phyloP scores from a whole-genome alignment of 2,113 vertebrate genomes.

The Pelusios castaneus region DNA sequence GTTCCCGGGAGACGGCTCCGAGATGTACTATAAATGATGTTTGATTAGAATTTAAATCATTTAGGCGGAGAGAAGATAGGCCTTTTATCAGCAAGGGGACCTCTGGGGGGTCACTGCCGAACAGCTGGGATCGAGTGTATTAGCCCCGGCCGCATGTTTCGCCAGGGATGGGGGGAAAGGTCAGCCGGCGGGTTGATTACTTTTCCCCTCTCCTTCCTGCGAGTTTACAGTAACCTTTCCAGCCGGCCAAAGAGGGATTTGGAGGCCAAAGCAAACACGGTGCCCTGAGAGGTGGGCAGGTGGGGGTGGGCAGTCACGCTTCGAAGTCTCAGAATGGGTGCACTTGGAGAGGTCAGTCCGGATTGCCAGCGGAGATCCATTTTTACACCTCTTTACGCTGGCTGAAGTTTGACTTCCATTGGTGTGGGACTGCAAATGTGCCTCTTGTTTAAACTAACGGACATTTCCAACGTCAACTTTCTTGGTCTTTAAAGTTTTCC shows the following conservation, averaged over 20 bases:
- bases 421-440: neutral
- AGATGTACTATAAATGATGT: constrained; percentile 97
- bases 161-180: neutral
- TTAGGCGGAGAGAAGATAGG: constrained; percentile 90
- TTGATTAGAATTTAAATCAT: constrained; percentile 99
- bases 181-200: constrained; percentile 32
- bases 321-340: neutral
- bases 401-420: neutral
- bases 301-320: accelerated
- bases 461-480: neutral
- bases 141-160: constrained; percentile 4
- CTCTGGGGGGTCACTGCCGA: constrained; percentile 64
- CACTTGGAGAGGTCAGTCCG: neutral
- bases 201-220: constrained; percentile 54
- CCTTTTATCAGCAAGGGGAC: constrained; percentile 84
- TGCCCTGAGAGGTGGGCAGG: neutral
- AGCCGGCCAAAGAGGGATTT: neutral
- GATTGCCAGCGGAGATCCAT: neutral
- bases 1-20: constrained; percentile 87
- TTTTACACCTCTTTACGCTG: accelerated
- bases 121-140: constrained; percentile 38
- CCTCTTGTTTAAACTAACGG: neutral
- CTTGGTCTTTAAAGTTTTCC: neutral
- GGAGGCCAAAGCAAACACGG: neutral
- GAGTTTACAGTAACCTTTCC: constrained; percentile 55